Base-by-base conservation (phyloP, 2,888 invertebrate species). In the Pimpla rufipes region DNA sequence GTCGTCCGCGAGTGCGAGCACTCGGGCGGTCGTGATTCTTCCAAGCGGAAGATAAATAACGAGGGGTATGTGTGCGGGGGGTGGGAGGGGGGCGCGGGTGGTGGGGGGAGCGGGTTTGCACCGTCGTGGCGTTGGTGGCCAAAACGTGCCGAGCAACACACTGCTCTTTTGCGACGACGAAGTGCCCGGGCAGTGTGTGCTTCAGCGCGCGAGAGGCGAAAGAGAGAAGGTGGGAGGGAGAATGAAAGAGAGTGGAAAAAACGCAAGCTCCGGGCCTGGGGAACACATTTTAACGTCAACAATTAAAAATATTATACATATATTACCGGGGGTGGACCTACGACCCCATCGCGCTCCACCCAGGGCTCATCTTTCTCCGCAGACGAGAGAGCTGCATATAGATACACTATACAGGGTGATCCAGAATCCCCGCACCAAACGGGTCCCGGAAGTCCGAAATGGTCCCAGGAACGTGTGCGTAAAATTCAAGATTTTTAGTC, bases 231-330 rank as follows among this genome's bases (percentile, higher is more conserved):
- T 29, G 68, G 13, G 47, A 10, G 11, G 18, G 47, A 57, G 68
- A 68, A 37, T 68, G 68, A 62, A 50, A 78, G 74, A 47, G 70
- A 66, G 66, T 40, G 55, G 57, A 52, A 82, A 78, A 81, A 80
- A 83, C 29, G 71, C 78, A 79, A 79, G 74, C 74, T 74, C n/a
- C 68, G 89, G 77, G 52, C 88, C 89, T 88, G 88, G 89, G 88
- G 89, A 91, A 90, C 91, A 93, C 92, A 93, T 93, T 93, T 93
- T 93, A 93, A 93, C 89, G 93, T 93, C 93, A 93, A 91, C 93
- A 93, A 93, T 93, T 93, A 93, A 93, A 93, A 93, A 93, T 93
- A 93, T 92, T 92, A 90, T 92, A 92, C 93, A 92, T 93, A 93
- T 89, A 91, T 93, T 93, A 93, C 87, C 84, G 74, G 75, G 75